Evolutionary conservation across 37 sponge, comb jelly and placozoan genomes (phyloP), one percentile per base, ranked within the genome.

Genomic region (Chondrosia reniformis): DNA sequence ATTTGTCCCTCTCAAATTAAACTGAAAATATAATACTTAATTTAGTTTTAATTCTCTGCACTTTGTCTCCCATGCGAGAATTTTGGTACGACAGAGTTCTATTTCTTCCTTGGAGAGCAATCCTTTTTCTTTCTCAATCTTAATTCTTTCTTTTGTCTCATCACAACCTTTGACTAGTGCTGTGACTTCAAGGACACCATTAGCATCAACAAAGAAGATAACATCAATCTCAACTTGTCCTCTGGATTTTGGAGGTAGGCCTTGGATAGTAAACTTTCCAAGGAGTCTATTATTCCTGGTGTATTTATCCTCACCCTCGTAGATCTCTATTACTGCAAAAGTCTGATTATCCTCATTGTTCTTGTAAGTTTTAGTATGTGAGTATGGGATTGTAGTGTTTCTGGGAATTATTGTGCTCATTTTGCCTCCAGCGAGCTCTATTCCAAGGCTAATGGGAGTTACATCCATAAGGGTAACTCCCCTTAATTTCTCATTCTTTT

Each of bases 391-490:
- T 24, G 96, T 96, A 22, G 96, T 96, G 67, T 96, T 96, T 2
- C 96, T 79, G 33, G 57, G 61, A 21, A 96, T 84, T 0, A 96
- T 19, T 2, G 77, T 71, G 76, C 93, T 96, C 93, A 96, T 92
- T 41, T 87, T 92, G 25, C 90, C 88, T 44, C 85, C 84, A 8
- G 81, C 88, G 13, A 92, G 75, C 74, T 92, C 96, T 46, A 96
- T 96, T 3, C 96, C 96, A 4, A 96, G 77, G 58, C 93, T 92
- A 61, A 87, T 72, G 13, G 93, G 93, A 0, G 91, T 84, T 19
- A 96, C 92, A 79, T 96, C 96, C 96, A 96, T 92, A 21, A 96
- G 84, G 22, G 96, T 95, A 12, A 95, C 88, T 0, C 89, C 85
- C 34, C 72, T 59, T 19, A 89, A 75, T 27, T 79, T 84, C 10